Percentiles rank a stretch among this genome's conserved stretches.
phyloP scores from a whole-genome alignment of 1,140 invertebrate genomes.

The Chymomyza costata region DNA sequence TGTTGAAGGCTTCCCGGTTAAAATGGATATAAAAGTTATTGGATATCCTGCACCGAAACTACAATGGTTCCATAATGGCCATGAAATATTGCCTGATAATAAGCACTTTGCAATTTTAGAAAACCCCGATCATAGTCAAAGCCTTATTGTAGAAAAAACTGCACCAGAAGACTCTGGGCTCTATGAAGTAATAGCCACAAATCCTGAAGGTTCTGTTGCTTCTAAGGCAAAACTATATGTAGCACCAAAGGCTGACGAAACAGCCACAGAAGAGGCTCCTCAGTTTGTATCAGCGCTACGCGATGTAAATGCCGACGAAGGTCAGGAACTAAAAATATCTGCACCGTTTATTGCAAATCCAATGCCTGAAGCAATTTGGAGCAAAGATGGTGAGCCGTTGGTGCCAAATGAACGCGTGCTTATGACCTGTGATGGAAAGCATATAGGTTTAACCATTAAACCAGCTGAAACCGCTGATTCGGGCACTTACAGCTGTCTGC shows the following conservation, averaged over 20 bases:
- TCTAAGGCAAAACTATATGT: constrained; percentile 83
- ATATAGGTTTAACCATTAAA: constrained; percentile 86
- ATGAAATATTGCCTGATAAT: constrained; percentile 85
- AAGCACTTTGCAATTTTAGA: constrained; percentile 81
- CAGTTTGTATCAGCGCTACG: constrained; percentile 84
- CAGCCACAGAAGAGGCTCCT: constrained; percentile 83
- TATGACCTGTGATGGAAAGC: constrained; percentile 87
- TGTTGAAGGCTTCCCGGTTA: constrained; percentile 88
- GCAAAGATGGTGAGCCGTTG: constrained; percentile 84
- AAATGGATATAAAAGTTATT: constrained; percentile 84
- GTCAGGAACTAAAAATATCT: constrained; percentile 80
- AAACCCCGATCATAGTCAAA: constrained; percentile 82
- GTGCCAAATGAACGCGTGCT: constrained; percentile 80
- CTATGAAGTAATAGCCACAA: constrained; percentile 85
- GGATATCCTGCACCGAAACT: constrained; percentile 85
- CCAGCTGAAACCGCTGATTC: constrained; percentile 83
- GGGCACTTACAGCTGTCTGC: constrained; percentile 84
- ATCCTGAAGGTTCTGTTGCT: constrained; percentile 83
- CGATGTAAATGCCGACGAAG: constrained; percentile 87
- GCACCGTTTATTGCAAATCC: constrained; percentile 90
- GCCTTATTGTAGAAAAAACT: constrained; percentile 81
- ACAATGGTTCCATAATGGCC: constrained; percentile 86
- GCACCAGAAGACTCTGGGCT: constrained; percentile 83
- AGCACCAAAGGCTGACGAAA: constrained; percentile 79
- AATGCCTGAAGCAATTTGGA: constrained; percentile 89